These are phyloP conservation scores for Synergus laeviventris DNA, from an alignment of 2,888 invertebrate genomes.

Conservation along the genomic window DNA sequence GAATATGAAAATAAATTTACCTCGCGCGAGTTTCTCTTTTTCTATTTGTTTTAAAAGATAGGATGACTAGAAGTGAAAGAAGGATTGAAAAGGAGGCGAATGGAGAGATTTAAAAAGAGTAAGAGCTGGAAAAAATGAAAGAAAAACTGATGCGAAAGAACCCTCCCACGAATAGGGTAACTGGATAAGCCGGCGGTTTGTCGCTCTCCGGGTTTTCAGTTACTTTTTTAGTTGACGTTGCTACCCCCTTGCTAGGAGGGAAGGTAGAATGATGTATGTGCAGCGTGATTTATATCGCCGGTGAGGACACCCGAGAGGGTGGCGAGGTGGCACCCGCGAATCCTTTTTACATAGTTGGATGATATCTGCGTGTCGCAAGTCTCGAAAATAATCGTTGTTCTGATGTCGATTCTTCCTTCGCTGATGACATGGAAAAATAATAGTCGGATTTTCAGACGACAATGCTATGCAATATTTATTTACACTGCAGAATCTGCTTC, in stretches of 20 bases:
- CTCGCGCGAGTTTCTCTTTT: background rate
- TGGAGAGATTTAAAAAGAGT: conserved; percentile 12
- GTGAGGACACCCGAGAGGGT: conserved; percentile 50
- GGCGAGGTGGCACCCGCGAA: conserved; percentile 14
- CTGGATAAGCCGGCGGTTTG: conserved; percentile 67
- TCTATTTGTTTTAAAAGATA: background rate
- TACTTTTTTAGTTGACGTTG: conserved; percentile 62
- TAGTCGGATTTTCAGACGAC: background rate
- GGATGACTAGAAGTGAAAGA: background rate
- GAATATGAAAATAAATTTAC: background rate
- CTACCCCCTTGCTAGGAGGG: conserved; percentile 50
- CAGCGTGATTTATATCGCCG: conserved; percentile 62
- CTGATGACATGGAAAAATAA: conserved; percentile 7
- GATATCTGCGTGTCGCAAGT: conserved; percentile 4
- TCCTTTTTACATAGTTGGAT: conserved; percentile 37
- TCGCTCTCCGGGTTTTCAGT: conserved; percentile 63
- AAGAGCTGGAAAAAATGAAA: conserved; percentile 32
- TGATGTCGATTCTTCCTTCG: conserved; percentile 22
- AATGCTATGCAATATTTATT: background rate
- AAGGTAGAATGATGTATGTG: conserved; percentile 60
- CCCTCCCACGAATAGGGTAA: conserved; percentile 54
- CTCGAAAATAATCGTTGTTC: conserved; percentile 38
- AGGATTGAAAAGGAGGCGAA: conserved; percentile 22
- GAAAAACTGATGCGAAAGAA: conserved; percentile 6
- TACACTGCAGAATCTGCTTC: background rate